Evolutionary conservation across 2,113 vertebrate species (phyloP).

Genomic region (Hepsetus odoe): DNA sequence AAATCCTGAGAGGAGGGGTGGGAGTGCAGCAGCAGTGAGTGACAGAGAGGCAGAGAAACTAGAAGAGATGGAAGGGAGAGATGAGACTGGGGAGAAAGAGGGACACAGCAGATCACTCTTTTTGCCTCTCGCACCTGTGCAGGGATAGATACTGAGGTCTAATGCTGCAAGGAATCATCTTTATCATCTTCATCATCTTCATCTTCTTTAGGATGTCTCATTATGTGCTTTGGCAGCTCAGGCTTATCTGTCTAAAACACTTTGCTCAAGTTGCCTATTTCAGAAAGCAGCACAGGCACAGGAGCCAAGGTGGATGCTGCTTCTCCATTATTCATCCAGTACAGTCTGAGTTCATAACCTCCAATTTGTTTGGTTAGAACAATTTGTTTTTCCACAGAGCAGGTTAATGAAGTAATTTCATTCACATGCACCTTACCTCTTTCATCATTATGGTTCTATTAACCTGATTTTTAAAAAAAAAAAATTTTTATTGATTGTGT

Average conservation of each 20-base stretch:
- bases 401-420: conserved; percentile 4
- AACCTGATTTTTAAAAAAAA: not conserved
- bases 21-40: not conserved
- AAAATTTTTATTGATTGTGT: conserved; percentile 20
- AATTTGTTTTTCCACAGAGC: conserved; percentile 14
- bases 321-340: conserved; percentile 3
- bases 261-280: not conserved
- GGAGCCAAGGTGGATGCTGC: not conserved
- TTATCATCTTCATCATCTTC: not conserved
- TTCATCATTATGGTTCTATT: conserved; percentile 5
- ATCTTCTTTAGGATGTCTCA: not conserved
- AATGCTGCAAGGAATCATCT: not conserved
- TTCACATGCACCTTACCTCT: not conserved
- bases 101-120: conserved; percentile 11
- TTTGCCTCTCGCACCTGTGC: conserved; percentile 23
- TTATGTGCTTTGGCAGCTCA: not conserved
- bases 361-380: not conserved
- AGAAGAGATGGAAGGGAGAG: not conserved
- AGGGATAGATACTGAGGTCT: not conserved
- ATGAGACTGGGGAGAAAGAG: not conserved
- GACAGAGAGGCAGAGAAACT: not conserved
- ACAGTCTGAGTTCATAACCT: not conserved
- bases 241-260: not conserved
- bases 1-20: not conserved
- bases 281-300: not conserved